Base-by-base conservation (phyloP, 2,113 vertebrate species). In the Cyrtonyx montezumae region DNA sequence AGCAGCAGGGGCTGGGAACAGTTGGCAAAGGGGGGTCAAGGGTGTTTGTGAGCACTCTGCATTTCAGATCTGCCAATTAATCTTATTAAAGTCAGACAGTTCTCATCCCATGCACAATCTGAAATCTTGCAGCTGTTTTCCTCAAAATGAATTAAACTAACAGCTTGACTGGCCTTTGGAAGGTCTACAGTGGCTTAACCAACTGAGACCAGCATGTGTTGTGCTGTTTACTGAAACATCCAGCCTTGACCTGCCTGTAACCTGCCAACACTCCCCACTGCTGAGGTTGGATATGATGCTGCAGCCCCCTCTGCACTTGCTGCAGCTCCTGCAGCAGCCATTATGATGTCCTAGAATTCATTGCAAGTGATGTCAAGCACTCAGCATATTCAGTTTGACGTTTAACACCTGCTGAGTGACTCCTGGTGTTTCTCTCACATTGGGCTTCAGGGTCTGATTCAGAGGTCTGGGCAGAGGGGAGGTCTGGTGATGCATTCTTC, bases 271-370 rank as follows among this genome's bases (percentile, higher is more conserved):
- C n/a, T 19, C n/a, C 48, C 30, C 32, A 16, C 12, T 3, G 48
- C 45, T 4, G 32, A 15, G 30, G 6, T 20, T 8, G 2, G 2
- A 3, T 11, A 8, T 32, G 46, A 32, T 59, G 65, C 49, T 36
- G 30, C n/a, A 40, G 30, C 66, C 21, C 7, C 21, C 45, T 34
- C 45, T 53, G 34, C 28, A 3, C n/a, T 34, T 20, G 20, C 84
- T 53, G 51, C 40, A 34, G 42, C 26, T 28, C 36, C 80, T 78
- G 1, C 71, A 43, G 43, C 36, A 65, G 22, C 53, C 2, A 0
- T 37, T 22, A 1, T 1, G 32, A 23, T 53, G 9, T 25, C 15
- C 12, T 17, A 1, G 4, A 11, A 7, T 26, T 42, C 19, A 0
- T 46, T 25, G 22, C 6, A 28, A 37, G 40, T n/a, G 30, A 26